Conservation (phyloP, 2,113 vertebrate species). For the Elaphurus davidianus region DNA sequence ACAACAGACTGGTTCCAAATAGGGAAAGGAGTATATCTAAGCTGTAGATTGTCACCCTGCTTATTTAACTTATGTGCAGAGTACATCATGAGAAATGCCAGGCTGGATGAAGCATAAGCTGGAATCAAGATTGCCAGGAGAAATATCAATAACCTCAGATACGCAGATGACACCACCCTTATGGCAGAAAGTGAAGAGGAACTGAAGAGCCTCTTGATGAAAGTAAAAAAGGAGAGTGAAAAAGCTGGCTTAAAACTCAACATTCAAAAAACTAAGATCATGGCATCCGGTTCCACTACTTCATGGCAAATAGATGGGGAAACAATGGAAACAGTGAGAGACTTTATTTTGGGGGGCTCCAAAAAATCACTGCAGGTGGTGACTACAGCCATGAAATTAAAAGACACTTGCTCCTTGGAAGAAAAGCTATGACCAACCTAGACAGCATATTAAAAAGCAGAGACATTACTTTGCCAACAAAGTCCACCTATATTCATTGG, state of each 20-base stretch:
- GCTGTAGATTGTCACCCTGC: neutral
- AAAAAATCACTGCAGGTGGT: neutral
- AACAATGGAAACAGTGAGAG: neutral
- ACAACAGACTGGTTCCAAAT: neutral
- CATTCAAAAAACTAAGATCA: neutral
- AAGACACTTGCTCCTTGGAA: neutral
- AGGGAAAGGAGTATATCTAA: neutral
- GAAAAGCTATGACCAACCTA: neutral
- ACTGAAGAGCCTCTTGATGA: neutral
- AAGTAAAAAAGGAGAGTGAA: neutral
- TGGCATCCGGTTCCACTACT: neutral
- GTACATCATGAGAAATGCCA: neutral
- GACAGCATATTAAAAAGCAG: neutral
- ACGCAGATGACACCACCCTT: neutral
- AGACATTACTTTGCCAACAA: neutral
- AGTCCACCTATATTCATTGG: neutral
- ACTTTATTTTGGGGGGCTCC: accelerated
- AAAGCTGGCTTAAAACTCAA: neutral
- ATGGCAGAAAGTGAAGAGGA: neutral
- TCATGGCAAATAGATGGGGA: neutral
- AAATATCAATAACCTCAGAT: neutral
- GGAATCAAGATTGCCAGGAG: neutral
- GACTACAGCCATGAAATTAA: neutral
- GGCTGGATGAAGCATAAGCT: neutral
- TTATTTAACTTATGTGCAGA: neutral